A percentile compares a stretch with the other conserved stretches of the same genome.
phyloP scores from a whole-genome alignment of 2,113 vertebrate genomes.

The Erythrocercus mccallii region DNA sequence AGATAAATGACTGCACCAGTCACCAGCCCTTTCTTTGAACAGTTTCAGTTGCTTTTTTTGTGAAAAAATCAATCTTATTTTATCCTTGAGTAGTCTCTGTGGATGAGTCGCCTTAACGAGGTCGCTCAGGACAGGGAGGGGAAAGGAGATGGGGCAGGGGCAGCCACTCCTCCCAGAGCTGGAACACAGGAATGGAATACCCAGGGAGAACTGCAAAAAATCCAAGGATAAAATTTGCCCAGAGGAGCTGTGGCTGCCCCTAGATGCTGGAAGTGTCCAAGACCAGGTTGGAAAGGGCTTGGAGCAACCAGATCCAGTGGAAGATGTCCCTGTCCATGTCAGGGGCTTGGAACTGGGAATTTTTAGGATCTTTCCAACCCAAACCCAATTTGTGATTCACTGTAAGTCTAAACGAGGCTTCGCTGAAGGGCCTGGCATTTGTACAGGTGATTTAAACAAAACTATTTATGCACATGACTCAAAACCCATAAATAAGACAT shows the following conservation, averaged over 20 bases:
- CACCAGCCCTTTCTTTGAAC: neutral
- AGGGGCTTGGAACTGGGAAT: neutral
- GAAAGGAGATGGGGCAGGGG: neutral
- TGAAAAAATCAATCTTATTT: neutral
- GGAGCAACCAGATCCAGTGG: neutral
- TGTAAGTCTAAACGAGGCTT: neutral
- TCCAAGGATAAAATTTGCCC: neutral
- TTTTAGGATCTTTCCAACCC: neutral
- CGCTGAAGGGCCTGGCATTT: neutral
- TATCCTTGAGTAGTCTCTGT: neutral
- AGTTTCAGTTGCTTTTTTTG: neutral
- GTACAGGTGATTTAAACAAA: neutral
- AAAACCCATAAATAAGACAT: constrained; percentile 57
- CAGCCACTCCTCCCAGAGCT: neutral
- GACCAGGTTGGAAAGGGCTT: neutral
- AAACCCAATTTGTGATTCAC: neutral
- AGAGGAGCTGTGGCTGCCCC: neutral
- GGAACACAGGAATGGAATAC: neutral
- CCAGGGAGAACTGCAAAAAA: neutral
- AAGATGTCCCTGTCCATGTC: neutral
- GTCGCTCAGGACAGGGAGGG: neutral
- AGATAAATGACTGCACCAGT: neutral
- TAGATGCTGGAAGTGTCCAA: neutral
- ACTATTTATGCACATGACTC: constrained; percentile 31
- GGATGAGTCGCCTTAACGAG: too few relatives aligned